Evolutionary conservation across 2,113 vertebrate species (phyloP).

Genomic region (Eclectus roratus): DNA sequence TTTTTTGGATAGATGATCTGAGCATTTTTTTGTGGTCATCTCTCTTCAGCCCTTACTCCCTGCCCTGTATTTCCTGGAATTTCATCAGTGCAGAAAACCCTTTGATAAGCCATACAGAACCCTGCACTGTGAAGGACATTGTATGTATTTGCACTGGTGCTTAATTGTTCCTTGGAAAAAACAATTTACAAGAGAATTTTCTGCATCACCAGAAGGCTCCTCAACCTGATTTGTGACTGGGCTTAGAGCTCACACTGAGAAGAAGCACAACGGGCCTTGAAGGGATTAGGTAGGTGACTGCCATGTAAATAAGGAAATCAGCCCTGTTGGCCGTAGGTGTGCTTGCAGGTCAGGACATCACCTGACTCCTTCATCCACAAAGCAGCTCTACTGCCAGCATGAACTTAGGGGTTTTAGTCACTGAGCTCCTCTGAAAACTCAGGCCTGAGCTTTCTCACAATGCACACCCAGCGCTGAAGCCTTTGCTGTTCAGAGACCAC

Average conservation of each 20-base stretch:
- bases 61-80: not conserved
- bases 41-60: not conserved
- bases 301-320: not conserved
- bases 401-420: not conserved
- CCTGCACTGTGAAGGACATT: not conserved
- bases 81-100: not conserved
- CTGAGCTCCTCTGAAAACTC: not conserved
- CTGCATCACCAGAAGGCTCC: not conserved
- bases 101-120: not conserved
- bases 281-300: not conserved
- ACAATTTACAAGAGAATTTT: not conserved
- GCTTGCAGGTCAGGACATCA: not conserved
- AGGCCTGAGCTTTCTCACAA: not conserved
- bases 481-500: not conserved
- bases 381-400: not conserved
- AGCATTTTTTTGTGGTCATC: conserved; percentile 31
- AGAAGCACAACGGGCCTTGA: fast-evolving
- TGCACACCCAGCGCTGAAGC: not conserved
- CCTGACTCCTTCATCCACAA: not conserved
- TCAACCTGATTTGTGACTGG: not conserved
- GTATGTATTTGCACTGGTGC: not conserved
- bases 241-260: not conserved
- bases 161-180: not conserved
- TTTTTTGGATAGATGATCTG: not conserved
- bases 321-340: not conserved